phyloP scores from a whole-genome alignment of 2,113 vertebrate species.

The Thomomys bottae region DNA sequence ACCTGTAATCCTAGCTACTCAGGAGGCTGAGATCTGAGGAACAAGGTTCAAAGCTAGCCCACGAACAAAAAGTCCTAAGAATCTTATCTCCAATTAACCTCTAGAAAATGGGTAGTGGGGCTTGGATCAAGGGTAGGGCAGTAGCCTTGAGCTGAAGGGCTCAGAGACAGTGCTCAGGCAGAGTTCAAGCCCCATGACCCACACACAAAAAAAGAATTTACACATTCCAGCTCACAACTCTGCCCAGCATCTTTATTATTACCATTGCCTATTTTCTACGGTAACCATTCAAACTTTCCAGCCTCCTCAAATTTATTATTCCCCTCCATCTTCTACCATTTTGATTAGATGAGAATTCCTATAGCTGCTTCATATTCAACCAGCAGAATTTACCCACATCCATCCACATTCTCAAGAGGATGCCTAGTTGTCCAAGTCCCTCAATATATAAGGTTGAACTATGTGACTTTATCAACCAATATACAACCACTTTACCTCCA shows the following conservation, averaged over 20 bases:
- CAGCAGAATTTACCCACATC: not conserved
- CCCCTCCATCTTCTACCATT: not conserved
- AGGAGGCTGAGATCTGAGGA: no score
- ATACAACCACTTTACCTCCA: not conserved
- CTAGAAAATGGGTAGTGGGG: no score
- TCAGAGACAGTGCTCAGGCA: no score
- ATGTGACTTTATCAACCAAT: constrained; percentile 10
- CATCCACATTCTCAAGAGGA: not conserved
- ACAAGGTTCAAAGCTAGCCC: no score
- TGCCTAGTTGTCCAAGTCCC: not conserved
- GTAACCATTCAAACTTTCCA: not conserved
- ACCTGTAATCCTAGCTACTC: no score
- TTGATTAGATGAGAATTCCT: not conserved
- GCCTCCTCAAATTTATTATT: not conserved
- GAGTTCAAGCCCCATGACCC: no score
- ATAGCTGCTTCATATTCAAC: not conserved
- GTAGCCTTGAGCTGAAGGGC: no score
- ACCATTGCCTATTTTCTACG: not conserved
- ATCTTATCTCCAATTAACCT: no score
- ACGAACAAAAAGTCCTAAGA: no score
- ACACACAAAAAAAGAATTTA: not conserved
- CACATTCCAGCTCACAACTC: not conserved
- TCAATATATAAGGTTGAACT: not conserved
- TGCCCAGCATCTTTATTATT: not conserved
- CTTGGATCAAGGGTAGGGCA: no score